These are phyloP conservation scores for Microplitis mediator DNA, from an alignment of 1,140 invertebrate species.

Conservation along the genomic window DNA sequence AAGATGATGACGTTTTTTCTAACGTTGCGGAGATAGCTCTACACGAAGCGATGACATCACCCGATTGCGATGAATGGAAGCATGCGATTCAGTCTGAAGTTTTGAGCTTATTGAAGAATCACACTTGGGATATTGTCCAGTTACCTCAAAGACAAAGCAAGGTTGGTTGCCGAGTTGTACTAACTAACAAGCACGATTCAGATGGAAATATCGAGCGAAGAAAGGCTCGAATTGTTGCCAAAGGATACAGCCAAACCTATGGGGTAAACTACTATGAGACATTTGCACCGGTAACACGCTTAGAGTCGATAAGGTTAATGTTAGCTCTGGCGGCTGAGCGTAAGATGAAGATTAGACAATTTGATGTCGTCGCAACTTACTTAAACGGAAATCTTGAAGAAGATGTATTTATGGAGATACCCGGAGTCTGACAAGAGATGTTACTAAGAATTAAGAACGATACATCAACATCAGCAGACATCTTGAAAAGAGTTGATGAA, in stretches of 20 bases:
- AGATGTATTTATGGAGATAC: not conserved
- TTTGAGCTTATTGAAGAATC: not conserved
- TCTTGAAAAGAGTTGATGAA: not conserved
- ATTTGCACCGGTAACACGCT: not conserved
- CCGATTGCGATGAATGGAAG: not conserved
- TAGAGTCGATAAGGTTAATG: not conserved
- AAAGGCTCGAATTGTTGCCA: not conserved
- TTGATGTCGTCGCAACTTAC: not conserved
- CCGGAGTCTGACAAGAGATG: not conserved
- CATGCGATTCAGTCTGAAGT: not conserved
- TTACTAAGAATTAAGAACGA: not conserved
- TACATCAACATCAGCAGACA: not conserved
- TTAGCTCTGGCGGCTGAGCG: not conserved
- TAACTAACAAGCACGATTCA: not conserved
- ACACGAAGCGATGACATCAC: not conserved
- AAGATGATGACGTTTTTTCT: not conserved
- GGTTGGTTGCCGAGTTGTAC: not conserved
- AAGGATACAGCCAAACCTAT: not conserved
- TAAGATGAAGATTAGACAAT: not conserved
- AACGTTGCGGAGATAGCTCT: not conserved
- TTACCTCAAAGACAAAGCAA: not conserved
- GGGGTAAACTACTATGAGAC: not conserved
- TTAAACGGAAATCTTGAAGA: not conserved
- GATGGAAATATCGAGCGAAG: not conserved
- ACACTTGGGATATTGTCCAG: not conserved